Evolutionary conservation across 1,140 invertebrate species (phyloP).

Genomic region (Chlorops oryzae): DNA sequence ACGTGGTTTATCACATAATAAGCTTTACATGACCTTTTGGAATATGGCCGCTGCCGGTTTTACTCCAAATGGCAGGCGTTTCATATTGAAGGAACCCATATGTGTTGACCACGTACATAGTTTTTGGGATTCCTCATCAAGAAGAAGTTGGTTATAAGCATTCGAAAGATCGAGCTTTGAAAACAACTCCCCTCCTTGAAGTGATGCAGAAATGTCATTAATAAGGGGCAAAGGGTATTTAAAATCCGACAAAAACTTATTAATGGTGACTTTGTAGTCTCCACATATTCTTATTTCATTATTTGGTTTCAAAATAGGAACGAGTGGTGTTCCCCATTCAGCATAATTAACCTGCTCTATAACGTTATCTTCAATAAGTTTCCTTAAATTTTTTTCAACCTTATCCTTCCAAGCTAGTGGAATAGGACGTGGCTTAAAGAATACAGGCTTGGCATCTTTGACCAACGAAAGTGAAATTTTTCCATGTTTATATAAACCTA

Average conservation of each 20-base stretch:
- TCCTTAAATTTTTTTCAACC: conserved; percentile 21
- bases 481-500: conserved; percentile 5
- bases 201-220: conserved; percentile 30
- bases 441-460: conserved; percentile 27
- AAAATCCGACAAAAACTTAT: conserved; percentile 35
- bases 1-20: conserved; percentile 25
- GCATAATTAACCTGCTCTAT: conserved; percentile 16
- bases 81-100: conserved; percentile 29
- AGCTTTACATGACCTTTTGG: conserved; percentile 43
- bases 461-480: conserved; percentile 7
- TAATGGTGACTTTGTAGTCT: conserved; percentile 47
- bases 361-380: conserved; percentile 16
- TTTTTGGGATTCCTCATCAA: conserved; percentile 25
- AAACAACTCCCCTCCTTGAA: conserved; percentile 26
- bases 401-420: conserved; percentile 23
- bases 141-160: conserved; percentile 39
- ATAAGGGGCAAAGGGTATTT: conserved; percentile 34
- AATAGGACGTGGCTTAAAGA: conserved; percentile 24
- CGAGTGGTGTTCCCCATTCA: conserved; percentile 28
- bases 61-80: conserved; percentile 26
- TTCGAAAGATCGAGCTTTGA: conserved; percentile 44
- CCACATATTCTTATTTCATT: conserved; percentile 34
- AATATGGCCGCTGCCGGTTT: conserved; percentile 43
- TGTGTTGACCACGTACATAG: conserved; percentile 23
- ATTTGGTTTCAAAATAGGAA: conserved; percentile 22